Base-by-base conservation (phyloP, 2,888 invertebrate genomes). In the Scaptodrosophila latifasciaeformis region DNA sequence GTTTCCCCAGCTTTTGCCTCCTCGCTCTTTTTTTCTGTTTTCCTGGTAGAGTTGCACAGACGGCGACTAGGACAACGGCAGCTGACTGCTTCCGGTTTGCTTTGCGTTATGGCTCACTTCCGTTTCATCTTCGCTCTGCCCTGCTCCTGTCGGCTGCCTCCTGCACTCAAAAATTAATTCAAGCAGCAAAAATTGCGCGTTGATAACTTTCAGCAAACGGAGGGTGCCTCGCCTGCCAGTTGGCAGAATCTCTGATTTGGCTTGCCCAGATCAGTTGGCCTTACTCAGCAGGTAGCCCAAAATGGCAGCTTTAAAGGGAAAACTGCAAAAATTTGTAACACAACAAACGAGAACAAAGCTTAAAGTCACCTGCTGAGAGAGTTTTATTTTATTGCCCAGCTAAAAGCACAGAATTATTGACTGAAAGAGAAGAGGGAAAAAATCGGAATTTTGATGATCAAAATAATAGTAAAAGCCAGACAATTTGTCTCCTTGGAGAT, bases 161-260 rank as follows among this genome's bases (percentile, higher is more conserved):
- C 49, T 52, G 56, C 63, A 60, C 59, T 57, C 47, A 49, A 66
- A 62, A 77, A 68, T 77, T 76, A 75, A 76, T 76, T 77, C 75
- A 70, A 77, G 75, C 71, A 67, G 62, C 71, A 71, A 65, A 77
- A 74, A 66, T 70, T 62, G 70, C 64, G 68, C 74, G 68, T 59
- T 62, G 70, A 66, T 75, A 68, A 74, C 70, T 72, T 77, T 69
- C 10, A 35, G 29, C 46, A 29, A 45, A 17, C 15, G 45, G 37
- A 39, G 43, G 53, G 52, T 52, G 27, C 35, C 29, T 18, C 12
- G 13, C 29, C 17, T 60, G 57, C 57, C 52, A 51, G 61, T 60
- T n/a, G 35, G 60, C 57, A 52, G 57, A 13, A 13, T 60, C 63
- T 48, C 44, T 45, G 30, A 6, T 15, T 13, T 30, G 34, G 42